These are phyloP conservation scores for Petrolisthes manimaculis DNA, from an alignment of 2,888 invertebrate species.

Conservation along the genomic window DNA sequence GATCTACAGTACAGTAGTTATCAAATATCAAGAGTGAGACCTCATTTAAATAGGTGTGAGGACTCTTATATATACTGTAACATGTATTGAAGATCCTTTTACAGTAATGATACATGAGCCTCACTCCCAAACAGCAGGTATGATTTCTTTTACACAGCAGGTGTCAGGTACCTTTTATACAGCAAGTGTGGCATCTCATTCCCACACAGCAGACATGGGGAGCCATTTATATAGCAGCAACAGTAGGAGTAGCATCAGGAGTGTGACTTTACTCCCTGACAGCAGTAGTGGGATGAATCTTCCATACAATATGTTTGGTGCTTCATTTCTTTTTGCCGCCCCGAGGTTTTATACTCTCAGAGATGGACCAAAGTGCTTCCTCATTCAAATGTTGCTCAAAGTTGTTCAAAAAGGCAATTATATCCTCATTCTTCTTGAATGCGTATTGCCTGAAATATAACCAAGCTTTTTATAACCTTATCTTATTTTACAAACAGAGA, in stretches of 20 bases:
- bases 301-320: background rate
- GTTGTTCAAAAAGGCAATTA: conserved; percentile 95
- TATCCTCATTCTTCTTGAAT: conserved; percentile 92
- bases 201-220: background rate
- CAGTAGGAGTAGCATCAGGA: background rate
- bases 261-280: background rate
- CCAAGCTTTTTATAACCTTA: background rate
- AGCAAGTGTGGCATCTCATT: background rate
- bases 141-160: background rate
- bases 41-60: too few relatives aligned
- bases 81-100: too few relatives aligned
- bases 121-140: too few relatives aligned
- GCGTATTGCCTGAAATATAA: conserved; percentile 83
- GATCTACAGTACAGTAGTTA: too few relatives aligned
- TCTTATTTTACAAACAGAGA: too few relatives aligned
- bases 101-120: too few relatives aligned
- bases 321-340: conserved; percentile 73
- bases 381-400: conserved; percentile 96
- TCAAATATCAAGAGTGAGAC: too few relatives aligned
- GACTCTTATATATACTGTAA: too few relatives aligned
- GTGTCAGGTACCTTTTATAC: background rate
- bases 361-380: conserved; percentile 98
- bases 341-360: conserved; percentile 94
- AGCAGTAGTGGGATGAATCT: background rate
- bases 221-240: background rate